These are phyloP conservation scores for Solenopsis fugax DNA, from an alignment of 1,140 invertebrate species.

Conservation along the genomic window DNA sequence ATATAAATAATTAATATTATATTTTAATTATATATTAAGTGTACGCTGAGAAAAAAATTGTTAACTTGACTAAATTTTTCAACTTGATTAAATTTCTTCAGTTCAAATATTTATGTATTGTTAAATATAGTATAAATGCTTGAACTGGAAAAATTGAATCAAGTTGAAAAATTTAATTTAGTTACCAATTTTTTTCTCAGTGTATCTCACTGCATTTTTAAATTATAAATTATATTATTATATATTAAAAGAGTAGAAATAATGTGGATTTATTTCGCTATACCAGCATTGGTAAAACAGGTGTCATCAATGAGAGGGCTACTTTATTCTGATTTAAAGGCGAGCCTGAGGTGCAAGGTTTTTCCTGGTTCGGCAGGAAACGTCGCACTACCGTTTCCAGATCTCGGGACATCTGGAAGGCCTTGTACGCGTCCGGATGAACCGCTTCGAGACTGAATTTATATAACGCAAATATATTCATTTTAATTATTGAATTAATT, in stretches of 20 bases:
- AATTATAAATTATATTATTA: background rate
- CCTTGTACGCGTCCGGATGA: constrained; percentile 94
- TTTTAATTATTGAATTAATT: background rate
- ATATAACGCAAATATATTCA: constrained; percentile 1
- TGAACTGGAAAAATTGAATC: no score
- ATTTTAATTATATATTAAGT: no score
- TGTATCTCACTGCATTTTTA: no score
- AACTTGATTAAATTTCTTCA: no score
- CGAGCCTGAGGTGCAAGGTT: constrained; percentile 74
- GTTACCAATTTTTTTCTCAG: no score
- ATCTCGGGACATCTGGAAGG: constrained; percentile 95
- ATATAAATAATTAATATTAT: no score
- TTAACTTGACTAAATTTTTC: no score
- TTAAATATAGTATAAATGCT: no score
- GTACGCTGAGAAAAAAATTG: no score
- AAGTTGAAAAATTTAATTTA: no score
- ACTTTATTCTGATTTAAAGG: constrained; percentile 80
- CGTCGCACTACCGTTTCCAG: constrained; percentile 91
- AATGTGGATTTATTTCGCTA: constrained; percentile 57
- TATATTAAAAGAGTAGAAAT: background rate
- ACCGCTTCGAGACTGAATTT: constrained; percentile 90
- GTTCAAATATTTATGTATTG: no score
- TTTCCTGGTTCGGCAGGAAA: constrained; percentile 80
- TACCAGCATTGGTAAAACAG: constrained; percentile 96
- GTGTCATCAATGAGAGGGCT: constrained; percentile 91